Evolutionary conservation across 2,797 vertebrate species (phyloP).

Genomic region (Chelon labrosus): DNA sequence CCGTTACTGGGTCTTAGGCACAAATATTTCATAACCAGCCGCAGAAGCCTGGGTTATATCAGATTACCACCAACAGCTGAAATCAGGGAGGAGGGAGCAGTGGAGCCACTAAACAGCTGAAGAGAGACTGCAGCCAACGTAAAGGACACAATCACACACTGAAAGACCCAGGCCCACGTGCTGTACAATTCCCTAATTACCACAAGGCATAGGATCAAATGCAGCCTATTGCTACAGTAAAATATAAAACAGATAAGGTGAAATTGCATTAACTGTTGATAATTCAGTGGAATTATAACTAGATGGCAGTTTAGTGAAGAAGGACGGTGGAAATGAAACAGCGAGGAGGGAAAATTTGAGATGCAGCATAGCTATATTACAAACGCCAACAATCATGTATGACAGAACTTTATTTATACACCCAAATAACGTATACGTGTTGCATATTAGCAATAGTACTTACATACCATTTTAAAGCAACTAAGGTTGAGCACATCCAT

Average conservation of each 20-base stretch:
- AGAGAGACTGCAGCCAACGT: conserved; percentile 65
- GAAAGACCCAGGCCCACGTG: conserved; percentile 37
- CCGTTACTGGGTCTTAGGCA: conserved; percentile 57
- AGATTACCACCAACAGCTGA: conserved; percentile 86
- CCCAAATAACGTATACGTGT: too few species aligned
- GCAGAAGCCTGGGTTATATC: conserved; percentile 73
- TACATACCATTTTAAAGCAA: not conserved
- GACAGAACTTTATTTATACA: too few species aligned
- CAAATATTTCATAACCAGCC: conserved; percentile 73
- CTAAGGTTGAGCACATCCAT: not conserved
- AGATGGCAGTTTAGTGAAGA: not conserved
- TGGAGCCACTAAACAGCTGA: conserved; percentile 85
- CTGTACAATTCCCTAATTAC: conserved; percentile 21
- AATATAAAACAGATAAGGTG: conserved; percentile 7
- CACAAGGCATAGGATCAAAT: conserved; percentile 17
- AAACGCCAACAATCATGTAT: not conserved
- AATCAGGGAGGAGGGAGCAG: conserved; percentile 76
- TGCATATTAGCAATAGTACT: too few species aligned
- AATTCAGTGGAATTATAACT: not conserved
- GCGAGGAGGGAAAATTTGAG: not conserved
- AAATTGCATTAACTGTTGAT: not conserved
- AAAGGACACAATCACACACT: conserved; percentile 68
- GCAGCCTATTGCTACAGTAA: not conserved
- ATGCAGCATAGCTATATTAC: not conserved
- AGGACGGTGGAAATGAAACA: not conserved